These are phyloP conservation scores for Callyntrura sp. DNA, from an alignment of 2,888 invertebrate genomes.

Conservation along the genomic window DNA sequence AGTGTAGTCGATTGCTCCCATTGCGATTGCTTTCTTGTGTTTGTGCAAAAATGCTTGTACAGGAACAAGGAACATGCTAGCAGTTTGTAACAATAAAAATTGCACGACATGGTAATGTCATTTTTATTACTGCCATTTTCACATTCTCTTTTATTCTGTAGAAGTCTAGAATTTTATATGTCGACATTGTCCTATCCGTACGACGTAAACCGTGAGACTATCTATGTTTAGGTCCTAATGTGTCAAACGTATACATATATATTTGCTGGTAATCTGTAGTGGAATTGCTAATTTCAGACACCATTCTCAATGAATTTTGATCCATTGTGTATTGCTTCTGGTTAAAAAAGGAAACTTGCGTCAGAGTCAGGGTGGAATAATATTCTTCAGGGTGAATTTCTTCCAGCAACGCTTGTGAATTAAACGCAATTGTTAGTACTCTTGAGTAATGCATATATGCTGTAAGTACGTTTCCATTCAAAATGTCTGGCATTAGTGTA, in stretches of 20 bases:
- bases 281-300: background rate
- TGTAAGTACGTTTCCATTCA: background rate
- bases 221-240: too few species aligned
- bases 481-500: conserved; percentile 14
- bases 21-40: background rate
- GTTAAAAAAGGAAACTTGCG: background rate
- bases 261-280: background rate
- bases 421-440: background rate
- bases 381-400: background rate
- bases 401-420: background rate
- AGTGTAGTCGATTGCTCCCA: too few species aligned
- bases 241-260: background rate
- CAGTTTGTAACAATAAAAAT: conserved; percentile 29
- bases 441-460: background rate
- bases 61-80: background rate
- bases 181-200: too few species aligned
- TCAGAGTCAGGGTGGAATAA: background rate
- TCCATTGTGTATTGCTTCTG: background rate
- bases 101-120: conserved; percentile 14
- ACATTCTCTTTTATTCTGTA: background rate
- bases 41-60: background rate
- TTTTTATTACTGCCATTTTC: conserved; percentile 22
- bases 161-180: background rate
- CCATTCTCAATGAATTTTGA: background rate
- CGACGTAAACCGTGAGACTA: too few species aligned